phyloP scores from a whole-genome alignment of 2,888 invertebrate genomes.

The Acleris literana region DNA sequence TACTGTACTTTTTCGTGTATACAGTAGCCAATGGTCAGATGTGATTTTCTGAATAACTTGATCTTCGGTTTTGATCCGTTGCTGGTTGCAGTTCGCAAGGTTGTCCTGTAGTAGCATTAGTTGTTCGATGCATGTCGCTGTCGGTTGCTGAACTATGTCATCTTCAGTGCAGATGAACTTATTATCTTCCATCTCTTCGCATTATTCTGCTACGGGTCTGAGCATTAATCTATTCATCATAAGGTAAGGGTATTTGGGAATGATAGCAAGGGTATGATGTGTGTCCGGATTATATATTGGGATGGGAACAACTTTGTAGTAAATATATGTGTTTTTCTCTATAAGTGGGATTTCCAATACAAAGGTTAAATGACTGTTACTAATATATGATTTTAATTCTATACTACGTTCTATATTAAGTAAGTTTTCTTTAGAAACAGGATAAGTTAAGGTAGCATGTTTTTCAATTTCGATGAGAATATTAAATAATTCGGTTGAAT shows the following conservation, averaged over 20 bases:
- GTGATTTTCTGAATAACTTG: constrained; percentile 4
- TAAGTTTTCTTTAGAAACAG: constrained; percentile 21
- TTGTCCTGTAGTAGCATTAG: constrained; percentile 27
- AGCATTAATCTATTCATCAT: constrained; percentile 32
- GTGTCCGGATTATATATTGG: constrained; percentile 7
- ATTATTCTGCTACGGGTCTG: constrained; percentile 30
- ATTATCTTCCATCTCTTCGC: constrained; percentile 31
- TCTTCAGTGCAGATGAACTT: constrained; percentile 15
- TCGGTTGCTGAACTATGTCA: constrained; percentile 8
- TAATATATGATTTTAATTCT: constrained; percentile 27
- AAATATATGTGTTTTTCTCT: constrained; percentile 16
- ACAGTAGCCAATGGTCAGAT: constrained; percentile 6
- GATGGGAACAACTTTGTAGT: constrained; percentile 19
- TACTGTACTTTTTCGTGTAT: background rate
- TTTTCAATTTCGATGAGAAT: constrained; percentile 22
- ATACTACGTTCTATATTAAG: constrained; percentile 35
- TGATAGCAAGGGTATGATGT: background rate
- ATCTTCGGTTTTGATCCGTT: constrained; percentile 8
- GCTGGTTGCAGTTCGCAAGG: constrained; percentile 27
- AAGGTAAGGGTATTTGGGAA: constrained; percentile 20
- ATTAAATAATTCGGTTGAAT: constrained; percentile 33
- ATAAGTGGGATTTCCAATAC: constrained; percentile 11
- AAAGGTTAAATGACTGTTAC: constrained; percentile 20
- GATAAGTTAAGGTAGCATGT: constrained; percentile 24
- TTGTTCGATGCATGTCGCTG: constrained; percentile 32